Conservation (phyloP, 2,113 vertebrate species). For the Melanotaenia duboulayi region DNA sequence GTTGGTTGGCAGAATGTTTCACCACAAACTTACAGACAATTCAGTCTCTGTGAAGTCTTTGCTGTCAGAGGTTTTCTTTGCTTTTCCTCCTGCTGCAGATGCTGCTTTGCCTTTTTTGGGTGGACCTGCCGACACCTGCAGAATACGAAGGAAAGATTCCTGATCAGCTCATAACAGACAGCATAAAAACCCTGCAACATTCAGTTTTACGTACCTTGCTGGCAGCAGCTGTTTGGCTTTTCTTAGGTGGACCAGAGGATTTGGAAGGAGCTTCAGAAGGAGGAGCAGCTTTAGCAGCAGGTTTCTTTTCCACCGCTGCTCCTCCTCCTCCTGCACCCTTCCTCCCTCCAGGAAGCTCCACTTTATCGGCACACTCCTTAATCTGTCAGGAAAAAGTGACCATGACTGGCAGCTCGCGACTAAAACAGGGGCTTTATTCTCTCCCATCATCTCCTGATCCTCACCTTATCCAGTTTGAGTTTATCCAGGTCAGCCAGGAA, state of each 20-base stretch:
- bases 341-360: conserved; percentile 89
- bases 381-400: conserved; percentile 80
- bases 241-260: conserved; percentile 86
- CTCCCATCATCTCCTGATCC: too few relatives aligned
- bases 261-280: conserved; percentile 82
- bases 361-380: conserved; percentile 96
- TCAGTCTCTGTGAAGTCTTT: conserved; percentile 91
- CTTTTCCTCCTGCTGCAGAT: conserved; percentile 83
- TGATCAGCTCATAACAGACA: too few relatives aligned
- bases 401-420: not conserved
- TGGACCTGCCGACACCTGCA: conserved; percentile 84
- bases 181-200: too few relatives aligned
- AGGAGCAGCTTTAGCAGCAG: conserved; percentile 81
- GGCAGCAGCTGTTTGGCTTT: conserved; percentile 67
- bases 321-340: conserved; percentile 77
- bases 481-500: conserved; percentile 95
- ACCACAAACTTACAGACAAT: conserved; percentile 86
- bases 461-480: conserved; percentile 95
- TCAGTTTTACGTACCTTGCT: conserved; percentile 79
- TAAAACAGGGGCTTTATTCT: not conserved
- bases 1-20: too few relatives aligned
- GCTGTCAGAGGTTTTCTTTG: conserved; percentile 87
- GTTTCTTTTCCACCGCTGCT: conserved; percentile 84
- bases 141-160: not conserved
- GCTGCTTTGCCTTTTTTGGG: conserved; percentile 89